These are phyloP conservation scores for Deroplatys truncata DNA, from an alignment of 2,888 invertebrate genomes.

Conservation along the genomic window DNA sequence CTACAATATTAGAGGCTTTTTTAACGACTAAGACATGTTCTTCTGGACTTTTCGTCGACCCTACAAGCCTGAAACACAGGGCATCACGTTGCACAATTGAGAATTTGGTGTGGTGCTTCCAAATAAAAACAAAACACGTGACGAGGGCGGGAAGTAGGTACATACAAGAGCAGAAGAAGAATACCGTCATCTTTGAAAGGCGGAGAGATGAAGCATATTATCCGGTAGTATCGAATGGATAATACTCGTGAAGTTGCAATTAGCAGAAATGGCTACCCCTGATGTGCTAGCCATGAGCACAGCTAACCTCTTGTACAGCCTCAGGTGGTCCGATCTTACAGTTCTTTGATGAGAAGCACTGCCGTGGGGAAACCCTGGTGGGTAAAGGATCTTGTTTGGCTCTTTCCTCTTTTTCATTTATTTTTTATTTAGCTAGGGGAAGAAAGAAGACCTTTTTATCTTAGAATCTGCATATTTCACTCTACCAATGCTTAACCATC, in stretches of 20 bases:
- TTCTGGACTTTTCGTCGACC: too few species aligned
- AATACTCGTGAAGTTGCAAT: not conserved
- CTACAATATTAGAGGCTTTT: too few species aligned
- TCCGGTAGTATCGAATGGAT: too few species aligned
- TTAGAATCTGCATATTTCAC: conserved; percentile 28
- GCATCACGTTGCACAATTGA: too few species aligned
- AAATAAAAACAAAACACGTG: too few species aligned
- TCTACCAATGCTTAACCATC: conserved; percentile 14
- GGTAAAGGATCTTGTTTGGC: not conserved
- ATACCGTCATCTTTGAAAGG: too few species aligned
- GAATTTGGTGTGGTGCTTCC: too few species aligned
- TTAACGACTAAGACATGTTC: too few species aligned
- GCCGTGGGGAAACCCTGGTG: not conserved
- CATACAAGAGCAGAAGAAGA: too few species aligned
- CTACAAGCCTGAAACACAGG: too few species aligned
- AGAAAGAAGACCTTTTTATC: not conserved
- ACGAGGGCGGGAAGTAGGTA: too few species aligned
- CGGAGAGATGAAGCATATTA: too few species aligned
- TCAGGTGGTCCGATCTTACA: conserved; percentile 17
- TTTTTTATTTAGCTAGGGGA: not conserved
- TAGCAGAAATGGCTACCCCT: not conserved
- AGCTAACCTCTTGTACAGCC: conserved; percentile 1
- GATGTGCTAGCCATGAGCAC: not conserved
- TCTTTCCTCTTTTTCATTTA: not conserved
- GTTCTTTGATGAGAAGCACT: conserved; percentile 12